Evolutionary conservation across 2,113 vertebrate species (phyloP), one percentile per base, ranked within the genome.

Genomic region (Myotis yumanensis): DNA sequence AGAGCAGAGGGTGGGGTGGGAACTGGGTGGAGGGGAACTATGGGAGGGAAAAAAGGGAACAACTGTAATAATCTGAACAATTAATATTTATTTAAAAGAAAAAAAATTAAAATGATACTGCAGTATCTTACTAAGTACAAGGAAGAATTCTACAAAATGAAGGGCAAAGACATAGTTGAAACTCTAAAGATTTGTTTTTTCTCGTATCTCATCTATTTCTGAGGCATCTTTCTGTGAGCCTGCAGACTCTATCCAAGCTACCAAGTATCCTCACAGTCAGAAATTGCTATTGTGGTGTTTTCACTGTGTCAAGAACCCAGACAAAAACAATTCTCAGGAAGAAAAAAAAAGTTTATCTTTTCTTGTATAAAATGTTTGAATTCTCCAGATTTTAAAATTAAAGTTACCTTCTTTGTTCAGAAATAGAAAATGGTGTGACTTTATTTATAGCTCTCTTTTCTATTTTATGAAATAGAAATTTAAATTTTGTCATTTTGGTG

Each of bases 381-480:
- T 89, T 94, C 40, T 90, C 28, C 30, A 83, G n/a, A 87, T 93
- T 94, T 90, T 57, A 94, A 89, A 92, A 95, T 94, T 79, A 87
- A 90, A 83, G 57, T 76, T 89, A 69, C 7, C 40, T 7, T 82
- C 46, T 87, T 28, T 35, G 52, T 83, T 90, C 71, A 81, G 35
- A 82, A 86, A 86, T 6, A 20, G 28, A n/a, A 7, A 25, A 71
- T 4, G 83, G 40, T 52, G 14, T 71, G 43, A 91, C 72, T 51
- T 17, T 66, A 77, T 28, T 40, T 81, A 83, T 17, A 93, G 25
- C 2, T 88, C 86, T 93, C 17, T 79, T 84, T 95, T 37, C 52
- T 68, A 54, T 93, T 92, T 95, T 83, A 68, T 75, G 23, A 86
- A 77, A 71, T 8, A 75, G 4, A 92, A 84, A 90, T 71, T 71